Conservation (phyloP, 2,888 invertebrate species). For the Molorchus minor region DNA sequence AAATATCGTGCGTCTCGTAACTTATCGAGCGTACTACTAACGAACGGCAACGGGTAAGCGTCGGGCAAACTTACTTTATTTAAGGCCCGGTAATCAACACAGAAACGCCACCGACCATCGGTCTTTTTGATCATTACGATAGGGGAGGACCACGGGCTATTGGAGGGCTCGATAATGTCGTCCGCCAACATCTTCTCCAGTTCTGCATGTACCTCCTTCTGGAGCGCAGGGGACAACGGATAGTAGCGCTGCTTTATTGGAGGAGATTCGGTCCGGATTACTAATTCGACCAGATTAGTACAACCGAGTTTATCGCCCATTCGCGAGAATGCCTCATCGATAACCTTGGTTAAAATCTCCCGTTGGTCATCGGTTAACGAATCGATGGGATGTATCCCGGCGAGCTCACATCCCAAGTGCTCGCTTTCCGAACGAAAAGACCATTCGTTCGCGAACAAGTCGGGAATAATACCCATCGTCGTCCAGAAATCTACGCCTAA, state of each 20-base stretch:
- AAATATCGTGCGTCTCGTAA: constrained; percentile 43
- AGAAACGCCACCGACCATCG: constrained; percentile 42
- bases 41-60: constrained; percentile 35
- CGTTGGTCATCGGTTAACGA: not conserved
- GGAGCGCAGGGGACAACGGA: constrained; percentile 22
- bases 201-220: constrained; percentile 25
- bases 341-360: not conserved
- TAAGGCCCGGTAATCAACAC: constrained; percentile 39
- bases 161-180: constrained; percentile 40
- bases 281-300: constrained; percentile 21
- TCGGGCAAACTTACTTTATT: constrained; percentile 38
- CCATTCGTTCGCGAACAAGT: not conserved
- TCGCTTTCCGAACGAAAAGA: not conserved
- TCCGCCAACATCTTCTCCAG: constrained; percentile 41
- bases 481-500: not conserved
- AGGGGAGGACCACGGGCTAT: constrained; percentile 48
- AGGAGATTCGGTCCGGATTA: constrained; percentile 16
- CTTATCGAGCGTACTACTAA: constrained; percentile 29
- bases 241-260: constrained; percentile 30
- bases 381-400: not conserved
- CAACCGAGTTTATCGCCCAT: constrained; percentile 10
- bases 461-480: not conserved
- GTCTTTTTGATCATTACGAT: constrained; percentile 50
- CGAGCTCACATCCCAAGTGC: not conserved
- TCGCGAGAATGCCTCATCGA: constrained; percentile 24